phyloP scores from a whole-genome alignment of 1,140 invertebrate species.

The Trialeurodes vaporariorum region DNA sequence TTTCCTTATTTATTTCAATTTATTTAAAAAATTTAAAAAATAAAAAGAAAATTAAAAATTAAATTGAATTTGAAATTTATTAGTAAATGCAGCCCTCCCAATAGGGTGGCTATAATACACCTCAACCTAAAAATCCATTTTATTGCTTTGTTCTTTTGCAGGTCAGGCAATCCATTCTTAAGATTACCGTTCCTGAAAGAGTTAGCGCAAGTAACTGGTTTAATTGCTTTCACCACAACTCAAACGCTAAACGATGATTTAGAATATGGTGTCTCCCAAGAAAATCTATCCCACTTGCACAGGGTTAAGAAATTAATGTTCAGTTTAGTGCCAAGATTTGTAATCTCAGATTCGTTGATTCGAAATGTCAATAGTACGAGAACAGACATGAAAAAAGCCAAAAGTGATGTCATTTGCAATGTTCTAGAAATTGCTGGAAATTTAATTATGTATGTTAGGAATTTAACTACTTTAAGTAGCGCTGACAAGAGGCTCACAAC shows the following conservation, averaged over 20 bases:
- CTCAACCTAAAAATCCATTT: too few relatives aligned
- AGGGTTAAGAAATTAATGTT: slow-evolving; percentile 56
- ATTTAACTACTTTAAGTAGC: slow-evolving; percentile 10
- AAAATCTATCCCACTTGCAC: slow-evolving; percentile 44
- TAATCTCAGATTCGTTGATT: slow-evolving; percentile 18
- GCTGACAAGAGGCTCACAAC: slow-evolving; percentile 13
- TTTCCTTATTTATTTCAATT: too few relatives aligned
- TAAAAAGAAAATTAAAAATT: too few relatives aligned
- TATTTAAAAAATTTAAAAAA: too few relatives aligned
- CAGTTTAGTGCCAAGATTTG: slow-evolving; percentile 54
- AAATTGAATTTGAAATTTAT: too few relatives aligned
- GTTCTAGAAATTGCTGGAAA: not conserved
- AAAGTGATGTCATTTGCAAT: not conserved
- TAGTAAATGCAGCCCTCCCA: too few relatives aligned
- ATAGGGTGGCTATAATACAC: too few relatives aligned
- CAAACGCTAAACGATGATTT: slow-evolving; percentile 27
- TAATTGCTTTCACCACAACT: slow-evolving; percentile 62
- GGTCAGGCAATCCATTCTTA: slow-evolving; percentile 37
- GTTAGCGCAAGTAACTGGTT: slow-evolving; percentile 57
- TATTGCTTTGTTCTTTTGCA: too few relatives aligned
- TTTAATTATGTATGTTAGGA: not conserved
- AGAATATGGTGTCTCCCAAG: slow-evolving; percentile 22
- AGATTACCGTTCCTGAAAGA: slow-evolving; percentile 49
- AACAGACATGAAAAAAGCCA: not conserved
- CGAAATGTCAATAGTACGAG: not conserved